Percentiles rank a stretch among this genome's conserved stretches.
phyloP scores from a whole-genome alignment of 2,113 vertebrate genomes.

The Boleophthalmus pectinirostris region DNA sequence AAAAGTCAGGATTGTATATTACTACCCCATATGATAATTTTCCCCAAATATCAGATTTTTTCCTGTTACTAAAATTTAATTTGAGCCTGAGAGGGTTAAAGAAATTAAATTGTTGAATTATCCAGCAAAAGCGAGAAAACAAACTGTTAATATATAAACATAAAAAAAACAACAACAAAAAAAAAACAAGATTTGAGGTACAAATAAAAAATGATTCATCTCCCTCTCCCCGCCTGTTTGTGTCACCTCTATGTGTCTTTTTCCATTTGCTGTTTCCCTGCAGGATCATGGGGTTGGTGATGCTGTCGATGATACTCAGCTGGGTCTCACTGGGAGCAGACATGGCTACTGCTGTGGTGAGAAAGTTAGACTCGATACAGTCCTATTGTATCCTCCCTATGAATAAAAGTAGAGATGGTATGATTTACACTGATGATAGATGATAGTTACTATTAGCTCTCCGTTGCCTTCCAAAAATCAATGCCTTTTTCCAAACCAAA shows the following conservation, averaged over 20 bases:
- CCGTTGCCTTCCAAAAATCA: not conserved
- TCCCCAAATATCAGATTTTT: too few relatives aligned
- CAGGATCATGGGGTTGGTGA: conserved; percentile 86
- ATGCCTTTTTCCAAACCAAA: conserved; percentile 1
- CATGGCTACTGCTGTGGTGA: conserved; percentile 84
- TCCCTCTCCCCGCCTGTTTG: conserved; percentile 20
- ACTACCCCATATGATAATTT: too few relatives aligned
- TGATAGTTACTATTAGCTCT: not conserved
- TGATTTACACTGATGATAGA: not conserved
- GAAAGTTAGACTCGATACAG: conserved; percentile 41
- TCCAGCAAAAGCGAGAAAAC: not conserved
- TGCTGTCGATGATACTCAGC: conserved; percentile 85
- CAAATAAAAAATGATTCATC: conserved; percentile 38
- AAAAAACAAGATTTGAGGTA: conserved; percentile 25
- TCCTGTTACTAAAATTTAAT: too few relatives aligned
- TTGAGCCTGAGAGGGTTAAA: too few relatives aligned
- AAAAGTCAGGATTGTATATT: too few relatives aligned
- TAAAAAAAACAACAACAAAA: conserved; percentile 24
- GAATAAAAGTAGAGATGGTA: not conserved
- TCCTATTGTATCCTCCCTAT: not conserved
- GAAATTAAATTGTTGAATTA: not conserved
- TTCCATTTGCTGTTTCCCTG: conserved; percentile 22
- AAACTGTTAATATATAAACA: conserved; percentile 27
- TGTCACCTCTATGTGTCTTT: not conserved
- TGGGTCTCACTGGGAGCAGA: conserved; percentile 87